Base-by-base conservation (phyloP, 1,140 invertebrate genomes). In the Tigriopus japonicus region DNA sequence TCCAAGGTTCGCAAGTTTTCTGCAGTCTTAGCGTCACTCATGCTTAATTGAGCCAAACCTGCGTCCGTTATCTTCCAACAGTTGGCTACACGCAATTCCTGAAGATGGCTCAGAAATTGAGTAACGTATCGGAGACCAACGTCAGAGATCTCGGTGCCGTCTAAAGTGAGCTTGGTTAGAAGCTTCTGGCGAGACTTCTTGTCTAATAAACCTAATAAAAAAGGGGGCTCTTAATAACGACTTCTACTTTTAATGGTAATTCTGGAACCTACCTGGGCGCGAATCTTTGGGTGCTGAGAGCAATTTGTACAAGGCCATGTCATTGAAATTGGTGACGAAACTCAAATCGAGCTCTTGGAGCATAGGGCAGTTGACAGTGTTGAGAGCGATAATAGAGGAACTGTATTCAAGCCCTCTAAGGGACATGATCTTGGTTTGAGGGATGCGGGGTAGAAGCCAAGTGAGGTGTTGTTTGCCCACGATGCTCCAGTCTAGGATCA, bases 61-160 rank as follows among this genome's bases (percentile, higher is more conserved):
- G 76, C 75, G 69, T 91, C 87, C 0, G 87, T 90, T 0, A 94
- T 76, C 62, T 87, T 72, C 43, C 81, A 78, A 69, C 88, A 89
- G 51, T 83, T 84, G 35, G 84, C 83, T 41, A 94, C 70, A 70
- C 89, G 85, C 0, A 90, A 69, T 42, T 76, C 76, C 2, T 75
- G 71, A 3, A 86, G 68, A 19, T 75, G 78, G 7, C 69, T 68
- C 1, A 81, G 68, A 23, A 81, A 74, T 62, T 78, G 71, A 58
- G 80, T 74, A 62, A 66, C 59, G 42, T 63, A 66, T 56, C 67
- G 64, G 65, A 94, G 76, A 0, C 88, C 82, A 15, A 87, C 81
- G 68, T 95, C 90, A 0, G 87, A 86, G 42, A 95, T 81, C 64
- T 92, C 86, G 2, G 87, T 89, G 24, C 89, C 89, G 41, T 85